These are phyloP conservation scores for Prochilodus magdalenae DNA, from an alignment of 2,113 vertebrate genomes.

Conservation along the genomic window DNA sequence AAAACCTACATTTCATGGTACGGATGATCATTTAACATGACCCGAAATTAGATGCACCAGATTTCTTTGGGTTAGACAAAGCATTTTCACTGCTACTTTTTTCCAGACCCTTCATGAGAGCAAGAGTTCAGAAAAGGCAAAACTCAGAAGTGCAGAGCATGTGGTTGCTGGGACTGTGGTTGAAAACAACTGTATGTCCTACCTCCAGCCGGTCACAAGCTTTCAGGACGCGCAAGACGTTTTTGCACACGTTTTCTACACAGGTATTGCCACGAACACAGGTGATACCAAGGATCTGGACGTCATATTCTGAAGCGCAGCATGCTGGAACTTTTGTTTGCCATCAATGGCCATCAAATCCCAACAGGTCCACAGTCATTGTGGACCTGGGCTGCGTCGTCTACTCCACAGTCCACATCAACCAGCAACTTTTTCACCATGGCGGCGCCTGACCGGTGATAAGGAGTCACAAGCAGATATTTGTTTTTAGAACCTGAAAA, in stretches of 20 bases:
- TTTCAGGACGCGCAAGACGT: constrained; percentile 74
- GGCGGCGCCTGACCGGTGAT: neutral
- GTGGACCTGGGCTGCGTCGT: constrained; percentile 80
- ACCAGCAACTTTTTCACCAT: constrained; percentile 76
- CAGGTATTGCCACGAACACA: constrained; percentile 79
- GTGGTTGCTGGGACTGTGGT: neutral
- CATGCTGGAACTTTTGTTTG: too few relatives aligned
- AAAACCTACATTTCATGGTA: neutral
- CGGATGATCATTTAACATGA: too few relatives aligned
- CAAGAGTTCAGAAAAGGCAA: too few relatives aligned
- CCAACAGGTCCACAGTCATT: too few relatives aligned
- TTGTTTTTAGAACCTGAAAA: too few relatives aligned
- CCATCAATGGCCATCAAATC: too few relatives aligned
- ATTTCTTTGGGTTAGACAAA: too few relatives aligned
- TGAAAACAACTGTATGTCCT: neutral
- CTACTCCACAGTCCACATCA: constrained; percentile 80
- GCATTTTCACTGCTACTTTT: too few relatives aligned
- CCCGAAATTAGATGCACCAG: too few relatives aligned
- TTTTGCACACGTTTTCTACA: constrained; percentile 79
- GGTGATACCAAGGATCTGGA: constrained; percentile 76
- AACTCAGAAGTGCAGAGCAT: too few relatives aligned
- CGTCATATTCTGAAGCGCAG: too few relatives aligned
- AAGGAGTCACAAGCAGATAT: neutral
- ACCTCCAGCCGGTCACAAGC: constrained; percentile 72
- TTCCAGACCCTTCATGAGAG: too few relatives aligned